Percentiles rank a stretch among this genome's conserved stretches.
These are phyloP conservation scores for Axis porcinus DNA, from an alignment of 2,113 vertebrate genomes.

Conservation along the genomic window DNA sequence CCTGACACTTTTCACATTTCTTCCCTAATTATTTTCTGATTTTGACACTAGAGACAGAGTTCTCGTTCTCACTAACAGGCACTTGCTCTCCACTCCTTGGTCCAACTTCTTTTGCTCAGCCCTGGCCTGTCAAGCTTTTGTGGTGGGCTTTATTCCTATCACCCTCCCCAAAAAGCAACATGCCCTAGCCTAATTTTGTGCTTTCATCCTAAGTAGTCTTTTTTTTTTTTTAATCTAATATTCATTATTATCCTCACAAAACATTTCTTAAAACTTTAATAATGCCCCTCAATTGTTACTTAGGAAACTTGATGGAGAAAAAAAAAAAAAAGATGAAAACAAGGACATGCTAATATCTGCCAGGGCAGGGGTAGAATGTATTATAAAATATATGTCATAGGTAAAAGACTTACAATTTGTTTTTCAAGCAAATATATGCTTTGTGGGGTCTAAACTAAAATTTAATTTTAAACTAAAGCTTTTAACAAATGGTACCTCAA, in stretches of 20 bases:
- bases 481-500: neutral
- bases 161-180: accelerated
- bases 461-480: neutral
- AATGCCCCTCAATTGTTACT: neutral
- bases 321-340: neutral
- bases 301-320: neutral
- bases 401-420: neutral
- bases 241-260: neutral
- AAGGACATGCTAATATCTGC: neutral
- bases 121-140: neutral
- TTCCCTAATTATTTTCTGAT: slow-evolving; percentile 61
- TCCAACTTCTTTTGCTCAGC: neutral
- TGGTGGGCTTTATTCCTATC: neutral
- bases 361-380: neutral
- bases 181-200: neutral
- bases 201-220: neutral
- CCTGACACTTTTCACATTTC: slow-evolving; percentile 57
- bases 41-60: slow-evolving; percentile 39
- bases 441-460: neutral
- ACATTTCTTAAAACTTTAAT: neutral
- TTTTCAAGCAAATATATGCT: neutral
- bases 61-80: neutral
- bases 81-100: neutral
- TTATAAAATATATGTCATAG: neutral
- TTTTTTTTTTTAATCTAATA: neutral